Evolutionary conservation across 2,888 invertebrate species (phyloP), one percentile per base, ranked within the genome.

Genomic region (Epinotia brunnichana): DNA sequence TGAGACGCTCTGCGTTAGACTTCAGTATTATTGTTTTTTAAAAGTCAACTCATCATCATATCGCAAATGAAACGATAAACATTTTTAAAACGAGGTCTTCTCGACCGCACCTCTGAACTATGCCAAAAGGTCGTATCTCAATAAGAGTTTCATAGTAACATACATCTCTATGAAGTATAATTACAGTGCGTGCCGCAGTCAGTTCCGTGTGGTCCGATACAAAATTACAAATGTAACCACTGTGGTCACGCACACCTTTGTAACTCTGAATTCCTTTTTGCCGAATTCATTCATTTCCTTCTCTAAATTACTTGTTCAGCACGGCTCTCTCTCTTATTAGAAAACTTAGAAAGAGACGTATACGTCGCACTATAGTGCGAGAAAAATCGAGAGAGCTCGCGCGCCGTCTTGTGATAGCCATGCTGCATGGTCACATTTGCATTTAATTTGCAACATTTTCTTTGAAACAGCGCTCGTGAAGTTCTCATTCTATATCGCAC

Each of bases 181-280:
- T 24, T 24, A 29, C 5, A 2, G 41, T 66, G 64, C 64, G 64
- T 64, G 64, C 39, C 39, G 39, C 39, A 53, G 63, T 64, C 64
- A 64, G 51, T 54, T 63, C 21, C 64, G 39, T 64, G 64, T 19
- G 53, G 54, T 54, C n/a, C 39, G 39, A 24, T 56, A 66, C 66
- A 66, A 21, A 39, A 66, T 66, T 66, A 66, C 66, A 41, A 66
- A 66, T 41, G 54, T 56, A 66, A 56, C 54, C 54, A 56, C 66
- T 24, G 24, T 66, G 11, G 54, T 66, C 54, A 66, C 66, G 66
- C 54, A 66, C 17, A 64, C 54, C 66, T 21, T 64, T 51, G 15
- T 35, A 44, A 7, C 21, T 56, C 21, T 66, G 54, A n/a, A 66
- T 39, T 54, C 53, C 21, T 41, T 29, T 41, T 64, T 54, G 0